phyloP scores from a whole-genome alignment of 1,140 invertebrate species.

The Antheraea mylitta region DNA sequence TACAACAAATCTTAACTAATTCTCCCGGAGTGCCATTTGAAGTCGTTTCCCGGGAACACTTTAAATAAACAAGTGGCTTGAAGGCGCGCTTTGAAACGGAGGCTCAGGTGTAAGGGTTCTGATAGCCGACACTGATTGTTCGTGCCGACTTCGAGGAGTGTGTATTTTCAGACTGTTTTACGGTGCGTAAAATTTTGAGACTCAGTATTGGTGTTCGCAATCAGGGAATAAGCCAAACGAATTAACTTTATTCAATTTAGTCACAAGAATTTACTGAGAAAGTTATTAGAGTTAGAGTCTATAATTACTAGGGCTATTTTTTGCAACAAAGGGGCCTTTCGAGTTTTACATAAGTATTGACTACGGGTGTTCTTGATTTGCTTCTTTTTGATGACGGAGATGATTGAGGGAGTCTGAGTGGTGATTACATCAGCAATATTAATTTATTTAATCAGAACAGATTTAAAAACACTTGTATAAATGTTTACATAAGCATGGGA shows the following conservation, averaged over 20 bases:
- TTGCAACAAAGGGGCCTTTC: too few species aligned
- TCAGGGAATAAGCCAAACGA: neutral
- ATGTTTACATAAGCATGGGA: too few species aligned
- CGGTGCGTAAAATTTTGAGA: neutral
- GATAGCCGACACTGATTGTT: constrained; percentile 1
- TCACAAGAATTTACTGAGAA: neutral
- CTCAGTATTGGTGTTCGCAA: neutral
- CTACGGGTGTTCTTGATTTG: too few species aligned
- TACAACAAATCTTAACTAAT: constrained; percentile 13
- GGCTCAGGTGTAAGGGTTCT: constrained; percentile 5
- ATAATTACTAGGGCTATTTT: too few species aligned
- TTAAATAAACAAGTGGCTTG: constrained; percentile 10
- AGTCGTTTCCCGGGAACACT: constrained; percentile 4
- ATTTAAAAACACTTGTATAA: too few species aligned
- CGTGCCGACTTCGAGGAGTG: neutral
- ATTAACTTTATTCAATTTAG: neutral
- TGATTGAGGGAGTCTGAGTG: too few species aligned
- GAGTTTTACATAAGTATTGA: too few species aligned
- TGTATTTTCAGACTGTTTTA: neutral
- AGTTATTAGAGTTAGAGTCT: too few species aligned
- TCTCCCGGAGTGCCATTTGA: constrained; percentile 5
- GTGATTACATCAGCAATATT: too few species aligned
- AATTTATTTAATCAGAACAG: too few species aligned
- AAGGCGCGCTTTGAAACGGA: neutral
- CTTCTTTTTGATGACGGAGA: too few species aligned